Evolutionary conservation across 2,113 vertebrate species (phyloP).

Genomic region (Leiothrix lutea): DNA sequence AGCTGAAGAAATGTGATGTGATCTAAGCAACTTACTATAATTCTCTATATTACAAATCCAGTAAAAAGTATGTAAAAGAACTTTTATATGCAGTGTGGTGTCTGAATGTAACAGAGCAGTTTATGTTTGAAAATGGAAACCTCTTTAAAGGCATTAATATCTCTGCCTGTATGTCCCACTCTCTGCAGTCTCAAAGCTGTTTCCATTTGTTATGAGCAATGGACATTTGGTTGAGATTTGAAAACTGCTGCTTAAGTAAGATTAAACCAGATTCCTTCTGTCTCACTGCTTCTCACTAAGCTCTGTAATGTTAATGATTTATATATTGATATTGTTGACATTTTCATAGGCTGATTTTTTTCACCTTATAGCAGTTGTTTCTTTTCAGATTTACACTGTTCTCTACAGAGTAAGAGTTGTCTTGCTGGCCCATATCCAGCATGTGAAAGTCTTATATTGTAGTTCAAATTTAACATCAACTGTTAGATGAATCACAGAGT

Average conservation of each 20-base stretch:
- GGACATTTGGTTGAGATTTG: not conserved
- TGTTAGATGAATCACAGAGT: conserved; percentile 6
- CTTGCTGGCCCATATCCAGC: not conserved
- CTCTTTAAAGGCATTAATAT: not conserved
- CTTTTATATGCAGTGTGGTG: not conserved
- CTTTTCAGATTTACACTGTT: not conserved
- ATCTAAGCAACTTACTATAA: not conserved
- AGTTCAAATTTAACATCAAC: not conserved
- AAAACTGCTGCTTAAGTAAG: not conserved
- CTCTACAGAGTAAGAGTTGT: not conserved
- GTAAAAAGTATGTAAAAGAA: not conserved
- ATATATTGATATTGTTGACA: not conserved
- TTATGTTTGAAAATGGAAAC: not conserved
- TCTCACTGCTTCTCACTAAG: not conserved
- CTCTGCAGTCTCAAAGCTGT: not conserved
- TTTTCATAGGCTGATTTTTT: not conserved
- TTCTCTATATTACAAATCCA: not conserved
- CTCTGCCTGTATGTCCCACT: not conserved
- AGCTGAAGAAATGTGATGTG: not conserved
- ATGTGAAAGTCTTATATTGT: not conserved
- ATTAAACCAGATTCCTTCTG: not conserved
- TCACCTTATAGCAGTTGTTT: not conserved
- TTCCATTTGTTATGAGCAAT: not conserved
- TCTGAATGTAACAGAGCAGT: not conserved
- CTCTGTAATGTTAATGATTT: not conserved